Evolutionary conservation across 1,140 invertebrate species (phyloP).

Genomic region (Ceratosolen fusciceps): DNA sequence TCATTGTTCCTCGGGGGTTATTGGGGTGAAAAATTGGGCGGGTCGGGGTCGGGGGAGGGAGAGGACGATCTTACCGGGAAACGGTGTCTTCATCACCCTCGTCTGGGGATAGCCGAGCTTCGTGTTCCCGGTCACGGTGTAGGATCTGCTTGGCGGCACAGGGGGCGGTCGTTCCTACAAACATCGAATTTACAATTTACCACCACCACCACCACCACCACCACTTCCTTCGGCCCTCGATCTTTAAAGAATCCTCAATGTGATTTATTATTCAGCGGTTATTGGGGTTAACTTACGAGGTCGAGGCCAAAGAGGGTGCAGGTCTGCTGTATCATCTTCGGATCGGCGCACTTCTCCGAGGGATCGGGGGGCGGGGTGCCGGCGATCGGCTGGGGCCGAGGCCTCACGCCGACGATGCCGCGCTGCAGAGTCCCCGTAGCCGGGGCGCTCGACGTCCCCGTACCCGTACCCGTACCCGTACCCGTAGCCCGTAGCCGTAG

Average conservation of each 20-base stretch:
- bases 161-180: constrained; percentile 89
- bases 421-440: constrained; percentile 57
- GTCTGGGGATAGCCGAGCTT: constrained; percentile 94
- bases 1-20: too few species aligned
- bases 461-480: constrained; percentile 6
- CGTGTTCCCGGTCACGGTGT: constrained; percentile 92
- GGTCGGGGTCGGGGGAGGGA: too few species aligned
- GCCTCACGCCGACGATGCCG: constrained; percentile 72
- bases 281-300: constrained; percentile 75
- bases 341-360: constrained; percentile 84
- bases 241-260: too few species aligned
- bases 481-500: too few species aligned
- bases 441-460: constrained; percentile 26
- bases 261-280: too few species aligned
- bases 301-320: constrained; percentile 91
- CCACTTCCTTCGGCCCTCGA: too few species aligned
- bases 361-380: constrained; percentile 83
- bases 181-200: not conserved
- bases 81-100: constrained; percentile 91
- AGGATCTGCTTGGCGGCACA: constrained; percentile 88
- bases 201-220: too few species aligned
- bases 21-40: too few species aligned
- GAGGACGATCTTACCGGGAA: constrained; percentile 75
- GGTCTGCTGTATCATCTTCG: constrained; percentile 89
- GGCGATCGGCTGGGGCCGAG: constrained; percentile 90